Evolutionary conservation across 2,797 vertebrate genomes (phyloP).

Genomic region (Scyliorhinus canicula): DNA sequence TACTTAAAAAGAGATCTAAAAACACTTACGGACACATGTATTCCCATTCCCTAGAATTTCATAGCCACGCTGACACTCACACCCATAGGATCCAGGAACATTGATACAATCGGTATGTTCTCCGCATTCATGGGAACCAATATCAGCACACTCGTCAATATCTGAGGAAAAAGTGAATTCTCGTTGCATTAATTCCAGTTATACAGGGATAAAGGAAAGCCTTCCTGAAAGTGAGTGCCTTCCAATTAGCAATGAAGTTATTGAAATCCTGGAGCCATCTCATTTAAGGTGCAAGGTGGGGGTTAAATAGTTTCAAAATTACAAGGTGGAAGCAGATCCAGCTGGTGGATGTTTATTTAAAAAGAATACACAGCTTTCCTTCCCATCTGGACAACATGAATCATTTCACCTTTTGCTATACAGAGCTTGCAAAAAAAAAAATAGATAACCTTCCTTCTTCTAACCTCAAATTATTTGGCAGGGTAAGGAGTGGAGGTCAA

Average conservation of each 20-base stretch:
- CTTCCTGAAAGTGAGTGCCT: neutral
- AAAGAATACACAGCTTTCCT: neutral
- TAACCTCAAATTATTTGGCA: neutral
- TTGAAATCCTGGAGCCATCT: neutral
- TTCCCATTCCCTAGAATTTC: conserved; percentile 58
- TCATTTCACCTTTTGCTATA: neutral
- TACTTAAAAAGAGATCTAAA: neutral
- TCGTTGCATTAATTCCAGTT: neutral
- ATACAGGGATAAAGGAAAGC: neutral
- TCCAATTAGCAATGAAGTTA: neutral
- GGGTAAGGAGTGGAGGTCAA: neutral
- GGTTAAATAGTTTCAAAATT: neutral
- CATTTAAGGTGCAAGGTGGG: neutral
- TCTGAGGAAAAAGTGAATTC: conserved; percentile 54
- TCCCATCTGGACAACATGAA: too few relatives aligned
- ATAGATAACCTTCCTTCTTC: neutral
- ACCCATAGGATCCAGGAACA: conserved; percentile 68
- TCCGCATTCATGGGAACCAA: conserved; percentile 57
- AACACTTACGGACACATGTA: conserved; percentile 68
- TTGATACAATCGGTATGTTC: conserved; percentile 72
- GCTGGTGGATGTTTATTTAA: neutral
- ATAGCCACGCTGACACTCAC: conserved; percentile 70
- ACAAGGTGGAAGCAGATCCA: neutral
- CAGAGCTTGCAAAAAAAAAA: neutral
- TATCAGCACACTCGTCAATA: conserved; percentile 74